Percentiles rank a stretch among this genome's conserved stretches.
Conservation (phyloP, 1,140 invertebrate species). For the Leptinotarsa lineolata region DNA sequence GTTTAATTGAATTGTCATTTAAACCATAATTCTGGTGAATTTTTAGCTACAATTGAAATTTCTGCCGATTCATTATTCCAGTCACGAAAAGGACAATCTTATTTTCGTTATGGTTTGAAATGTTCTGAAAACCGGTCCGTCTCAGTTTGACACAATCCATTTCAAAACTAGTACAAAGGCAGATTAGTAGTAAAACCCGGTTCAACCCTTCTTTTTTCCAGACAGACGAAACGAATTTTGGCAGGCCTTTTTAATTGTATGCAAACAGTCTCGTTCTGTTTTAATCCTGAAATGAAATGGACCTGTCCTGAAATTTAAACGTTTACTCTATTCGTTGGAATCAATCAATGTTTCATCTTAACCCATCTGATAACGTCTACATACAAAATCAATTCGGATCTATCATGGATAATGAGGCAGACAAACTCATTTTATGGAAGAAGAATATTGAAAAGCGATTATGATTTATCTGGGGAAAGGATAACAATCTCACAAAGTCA, state of each 20-base stretch:
- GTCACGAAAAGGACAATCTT: not conserved
- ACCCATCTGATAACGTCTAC: not conserved
- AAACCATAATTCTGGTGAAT: not conserved
- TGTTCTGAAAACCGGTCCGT: not conserved
- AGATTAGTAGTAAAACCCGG: not conserved
- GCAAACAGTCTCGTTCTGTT: not conserved
- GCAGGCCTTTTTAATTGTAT: not conserved
- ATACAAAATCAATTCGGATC: not conserved
- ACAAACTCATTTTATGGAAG: not conserved
- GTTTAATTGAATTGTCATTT: slow-evolving; percentile 7
- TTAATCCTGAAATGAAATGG: not conserved
- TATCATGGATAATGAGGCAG: not conserved
- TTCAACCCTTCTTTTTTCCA: not conserved
- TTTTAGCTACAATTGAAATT: not conserved
- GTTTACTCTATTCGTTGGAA: not conserved
- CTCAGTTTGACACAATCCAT: not conserved
- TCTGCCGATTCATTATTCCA: not conserved
- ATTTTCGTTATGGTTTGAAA: slow-evolving; percentile 1
- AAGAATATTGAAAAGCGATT: too few species aligned
- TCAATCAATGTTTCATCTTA: not conserved
- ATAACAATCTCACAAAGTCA: too few species aligned
- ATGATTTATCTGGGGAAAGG: too few species aligned
- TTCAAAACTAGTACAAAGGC: not conserved
- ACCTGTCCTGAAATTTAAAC: not conserved
- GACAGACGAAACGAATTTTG: not conserved